Percentiles rank a stretch among this genome's conserved stretches.
These are phyloP conservation scores for Melanophora roralis DNA, from an alignment of 2,888 invertebrate genomes.

Conservation along the genomic window DNA sequence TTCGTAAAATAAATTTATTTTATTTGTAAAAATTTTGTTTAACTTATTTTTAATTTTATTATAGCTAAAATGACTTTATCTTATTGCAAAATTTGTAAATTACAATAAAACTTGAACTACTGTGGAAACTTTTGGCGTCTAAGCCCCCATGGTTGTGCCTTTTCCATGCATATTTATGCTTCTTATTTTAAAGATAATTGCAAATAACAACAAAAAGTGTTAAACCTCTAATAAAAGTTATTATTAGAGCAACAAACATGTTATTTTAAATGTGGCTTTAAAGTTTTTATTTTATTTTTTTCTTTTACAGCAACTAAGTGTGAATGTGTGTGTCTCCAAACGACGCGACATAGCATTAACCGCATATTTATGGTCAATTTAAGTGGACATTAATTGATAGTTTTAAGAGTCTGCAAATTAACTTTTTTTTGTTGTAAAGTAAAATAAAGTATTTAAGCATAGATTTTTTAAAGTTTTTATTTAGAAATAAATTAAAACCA, in stretches of 20 bases:
- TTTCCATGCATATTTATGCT: background rate
- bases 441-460: constrained; percentile 38
- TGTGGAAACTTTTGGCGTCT: background rate
- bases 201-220: constrained; percentile 21
- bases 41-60: no score
- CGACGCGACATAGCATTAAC: constrained; percentile 41
- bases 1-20: background rate
- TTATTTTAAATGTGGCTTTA: constrained; percentile 16
- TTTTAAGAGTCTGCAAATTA: constrained; percentile 54
- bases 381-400: constrained; percentile 65
- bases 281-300: background rate
- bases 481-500: background rate
- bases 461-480: constrained; percentile 1
- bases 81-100: background rate
- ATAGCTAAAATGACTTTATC: background rate
- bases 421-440: constrained; percentile 1
- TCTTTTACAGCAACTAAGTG: background rate
- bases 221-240: constrained; percentile 12
- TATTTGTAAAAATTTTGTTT: no score
- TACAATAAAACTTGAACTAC: background rate
- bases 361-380: constrained; percentile 63
- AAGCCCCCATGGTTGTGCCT: background rate
- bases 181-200: background rate
- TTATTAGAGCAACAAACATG: constrained; percentile 11
- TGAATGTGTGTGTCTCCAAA: background rate